phyloP scores from a whole-genome alignment of 2,888 invertebrate genomes.

The Hypercompe scribonia region DNA sequence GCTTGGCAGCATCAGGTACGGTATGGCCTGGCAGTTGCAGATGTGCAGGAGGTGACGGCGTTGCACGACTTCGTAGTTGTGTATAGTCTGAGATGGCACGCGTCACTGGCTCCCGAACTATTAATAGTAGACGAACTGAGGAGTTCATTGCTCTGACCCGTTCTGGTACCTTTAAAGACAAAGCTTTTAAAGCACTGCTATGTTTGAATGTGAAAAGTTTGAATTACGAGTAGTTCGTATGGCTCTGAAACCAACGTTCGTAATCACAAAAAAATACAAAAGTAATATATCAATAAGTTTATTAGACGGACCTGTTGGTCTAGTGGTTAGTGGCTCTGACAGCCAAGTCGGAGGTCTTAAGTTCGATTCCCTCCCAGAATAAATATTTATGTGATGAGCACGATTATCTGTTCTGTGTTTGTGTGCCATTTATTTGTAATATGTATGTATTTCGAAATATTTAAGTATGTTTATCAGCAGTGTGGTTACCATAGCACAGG shows the following conservation, averaged over 20 bases:
- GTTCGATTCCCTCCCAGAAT: too few relatives aligned
- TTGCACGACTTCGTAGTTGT: constrained; percentile 94
- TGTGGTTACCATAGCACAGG: too few relatives aligned
- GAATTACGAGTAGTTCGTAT: too few relatives aligned
- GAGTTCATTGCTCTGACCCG: constrained; percentile 97
- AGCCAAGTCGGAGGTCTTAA: too few relatives aligned
- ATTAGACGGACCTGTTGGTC: too few relatives aligned
- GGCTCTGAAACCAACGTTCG: background rate
- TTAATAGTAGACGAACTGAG: constrained; percentile 95
- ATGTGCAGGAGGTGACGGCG: constrained; percentile 89
- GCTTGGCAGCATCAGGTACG: constrained; percentile 81
- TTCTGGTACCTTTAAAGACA: constrained; percentile 92
- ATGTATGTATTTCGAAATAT: too few relatives aligned
- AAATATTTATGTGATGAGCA: too few relatives aligned
- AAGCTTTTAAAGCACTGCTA: background rate
- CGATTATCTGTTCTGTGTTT: too few relatives aligned
- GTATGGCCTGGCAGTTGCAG: constrained; percentile 71
- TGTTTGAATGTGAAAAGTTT: background rate
- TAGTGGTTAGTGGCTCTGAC: too few relatives aligned
- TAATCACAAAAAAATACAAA: background rate
- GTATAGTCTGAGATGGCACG: constrained; percentile 99
- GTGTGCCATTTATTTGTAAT: too few relatives aligned
- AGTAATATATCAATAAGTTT: too few relatives aligned
- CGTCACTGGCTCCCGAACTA: constrained; percentile 98
- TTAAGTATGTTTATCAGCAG: too few relatives aligned